These are phyloP conservation scores for Drosophila novamexicana DNA, from an alignment of 1,140 invertebrate genomes.

Conservation along the genomic window DNA sequence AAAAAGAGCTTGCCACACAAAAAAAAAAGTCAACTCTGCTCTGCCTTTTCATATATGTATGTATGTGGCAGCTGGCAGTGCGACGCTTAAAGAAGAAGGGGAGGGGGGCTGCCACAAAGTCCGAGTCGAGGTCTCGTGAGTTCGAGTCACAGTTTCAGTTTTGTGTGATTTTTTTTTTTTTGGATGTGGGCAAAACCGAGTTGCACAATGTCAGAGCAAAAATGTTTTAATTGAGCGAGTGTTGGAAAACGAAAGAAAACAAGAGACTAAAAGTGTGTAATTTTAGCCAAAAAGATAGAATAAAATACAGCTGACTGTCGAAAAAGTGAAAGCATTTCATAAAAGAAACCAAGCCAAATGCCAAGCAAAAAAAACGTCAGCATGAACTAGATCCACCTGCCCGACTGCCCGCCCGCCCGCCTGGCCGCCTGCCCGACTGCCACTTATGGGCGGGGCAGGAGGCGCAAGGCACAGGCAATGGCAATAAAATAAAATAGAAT, in stretches of 20 bases:
- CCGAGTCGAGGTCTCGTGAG: slow-evolving; percentile 8
- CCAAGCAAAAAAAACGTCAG: background rate
- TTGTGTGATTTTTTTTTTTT: background rate
- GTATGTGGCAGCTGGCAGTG: slow-evolving; percentile 22
- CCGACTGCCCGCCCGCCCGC: background rate
- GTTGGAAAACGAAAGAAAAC: slow-evolving; percentile 14
- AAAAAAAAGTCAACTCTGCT: slow-evolving; percentile 13
- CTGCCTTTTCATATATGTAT: slow-evolving; percentile 29
- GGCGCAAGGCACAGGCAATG: slow-evolving; percentile 21
- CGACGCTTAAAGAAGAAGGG: too few relatives aligned
- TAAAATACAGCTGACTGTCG: slow-evolving; percentile 20
- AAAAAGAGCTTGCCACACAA: slow-evolving; percentile 20
- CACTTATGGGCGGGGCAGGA: background rate
- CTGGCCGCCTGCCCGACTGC: background rate
- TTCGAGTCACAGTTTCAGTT: slow-evolving; percentile 7
- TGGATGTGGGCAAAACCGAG: slow-evolving; percentile 1
- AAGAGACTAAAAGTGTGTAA: slow-evolving; percentile 7
- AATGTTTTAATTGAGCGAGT: slow-evolving; percentile 41
- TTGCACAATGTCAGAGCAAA: slow-evolving; percentile 11
- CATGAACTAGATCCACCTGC: background rate
- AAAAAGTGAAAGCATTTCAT: slow-evolving; percentile 63
- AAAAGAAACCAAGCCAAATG: slow-evolving; percentile 26
- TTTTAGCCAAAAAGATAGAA: slow-evolving; percentile 16
- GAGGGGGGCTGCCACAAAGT: background rate
- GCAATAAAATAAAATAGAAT: slow-evolving; percentile 80